Evolutionary conservation across 2,888 invertebrate species (phyloP), one percentile per base, ranked within the genome.

Genomic region (Nomada lathburiana): DNA sequence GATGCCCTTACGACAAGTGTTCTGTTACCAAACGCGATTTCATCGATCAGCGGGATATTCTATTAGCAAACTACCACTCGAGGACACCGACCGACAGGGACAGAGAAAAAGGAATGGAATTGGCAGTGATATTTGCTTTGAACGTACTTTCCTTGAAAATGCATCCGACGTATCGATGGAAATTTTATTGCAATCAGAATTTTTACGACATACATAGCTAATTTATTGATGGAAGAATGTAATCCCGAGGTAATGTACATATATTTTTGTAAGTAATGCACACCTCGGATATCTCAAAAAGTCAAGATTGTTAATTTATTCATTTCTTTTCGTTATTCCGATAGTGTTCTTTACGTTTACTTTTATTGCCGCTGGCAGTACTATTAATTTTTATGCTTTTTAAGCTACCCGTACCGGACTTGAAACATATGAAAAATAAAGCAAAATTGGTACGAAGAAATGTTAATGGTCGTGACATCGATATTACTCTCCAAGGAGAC

Each of bases 1-100:
- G 65, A 57, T 67, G 53, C 36, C 42, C 53, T 72, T 64, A 36
- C 53, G 44, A 64, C 47, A 26, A 57, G 20, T 65, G 57, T 57
- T 59, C 50, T 23, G 67, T 42, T 23, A 36, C 50, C 64, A 64
- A 72, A 76, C 10, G 36, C 50, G 13, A 57, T 62, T 50, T 64
- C 29, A 64, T 64, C 50, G 71, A 76, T 55, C 29, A 20, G 16
- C 53, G 44, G 16, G 65, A 4, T 10, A 47, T 36, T 74, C 36
- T 36, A n/a, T 29, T 11, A 9, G n/a, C 26, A 44, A 23, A 16
- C 60, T 20, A 29, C 20, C 4, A 36, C n/a, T 3, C 5, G 52
- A 26, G 29, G 47, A 23, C 47, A 36, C n/a, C 7, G 23, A n/a
- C 18, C 29, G 47, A 16, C 47, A 2, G 26, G 2, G 9, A 13